Conservation (phyloP, 2,113 vertebrate species). For the Lophotis ruficrista region DNA sequence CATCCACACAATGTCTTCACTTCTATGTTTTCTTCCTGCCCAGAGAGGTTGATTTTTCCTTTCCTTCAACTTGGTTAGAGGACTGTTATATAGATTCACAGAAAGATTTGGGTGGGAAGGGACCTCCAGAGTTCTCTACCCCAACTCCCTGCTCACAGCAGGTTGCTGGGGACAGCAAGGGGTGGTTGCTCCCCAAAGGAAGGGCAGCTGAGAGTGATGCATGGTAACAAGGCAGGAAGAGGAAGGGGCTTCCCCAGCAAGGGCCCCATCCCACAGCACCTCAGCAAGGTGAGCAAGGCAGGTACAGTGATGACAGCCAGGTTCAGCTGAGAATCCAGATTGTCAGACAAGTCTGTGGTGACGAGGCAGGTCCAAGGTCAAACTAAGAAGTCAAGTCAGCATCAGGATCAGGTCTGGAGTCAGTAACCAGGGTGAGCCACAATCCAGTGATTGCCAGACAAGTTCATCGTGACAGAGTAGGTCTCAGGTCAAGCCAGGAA, state of each 20-base stretch:
- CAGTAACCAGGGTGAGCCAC: not conserved
- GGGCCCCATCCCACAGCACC: not conserved
- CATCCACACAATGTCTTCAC: not conserved
- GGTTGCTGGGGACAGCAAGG: not conserved
- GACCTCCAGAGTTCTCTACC: not conserved
- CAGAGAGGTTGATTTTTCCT: not conserved
- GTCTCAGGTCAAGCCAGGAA: not conserved
- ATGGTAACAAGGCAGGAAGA: not conserved
- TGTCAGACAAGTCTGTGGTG: not conserved
- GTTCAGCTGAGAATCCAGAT: not conserved
- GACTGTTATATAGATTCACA: not conserved
- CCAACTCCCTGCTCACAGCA: not conserved
- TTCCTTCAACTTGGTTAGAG: not conserved
- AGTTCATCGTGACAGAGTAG: not conserved
- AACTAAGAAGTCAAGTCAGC: not conserved
- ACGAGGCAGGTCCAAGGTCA: not conserved
- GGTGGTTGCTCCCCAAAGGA: not conserved
- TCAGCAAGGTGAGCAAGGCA: not conserved
- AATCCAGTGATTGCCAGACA: not conserved
- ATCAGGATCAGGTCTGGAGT: not conserved
- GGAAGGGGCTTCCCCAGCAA: not conserved
- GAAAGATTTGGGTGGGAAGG: not conserved
- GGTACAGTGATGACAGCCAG: fast-evolving
- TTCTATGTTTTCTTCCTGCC: not conserved
- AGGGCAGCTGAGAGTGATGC: not conserved